A percentile compares a stretch with the other conserved stretches of the same genome.
Conservation (phyloP, 2,113 vertebrate genomes). For the Sarotherodon lohbergeri region DNA sequence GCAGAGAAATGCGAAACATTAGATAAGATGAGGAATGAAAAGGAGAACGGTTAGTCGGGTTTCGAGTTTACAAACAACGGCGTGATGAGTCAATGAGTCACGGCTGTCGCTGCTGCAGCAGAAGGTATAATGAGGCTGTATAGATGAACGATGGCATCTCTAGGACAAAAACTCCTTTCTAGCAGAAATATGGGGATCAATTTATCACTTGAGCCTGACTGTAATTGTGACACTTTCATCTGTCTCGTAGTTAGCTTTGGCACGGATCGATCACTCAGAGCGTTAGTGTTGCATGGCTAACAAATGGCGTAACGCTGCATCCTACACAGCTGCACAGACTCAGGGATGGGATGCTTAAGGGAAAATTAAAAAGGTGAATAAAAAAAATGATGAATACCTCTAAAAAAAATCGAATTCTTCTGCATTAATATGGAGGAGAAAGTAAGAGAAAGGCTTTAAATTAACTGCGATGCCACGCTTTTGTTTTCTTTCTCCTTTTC, state of each 20-base stretch:
- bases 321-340: slow-evolving; percentile 17
- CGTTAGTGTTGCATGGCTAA: slow-evolving; percentile 50
- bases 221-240: slow-evolving; percentile 68
- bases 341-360: slow-evolving; percentile 22
- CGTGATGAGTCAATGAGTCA: slow-evolving; percentile 63
- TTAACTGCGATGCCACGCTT: neutral
- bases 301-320: slow-evolving; percentile 41
- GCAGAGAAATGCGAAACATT: slow-evolving; percentile 26
- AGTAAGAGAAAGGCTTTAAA: slow-evolving; percentile 24
- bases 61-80: slow-evolving; percentile 57
- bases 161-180: slow-evolving; percentile 45
- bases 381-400: slow-evolving; percentile 10
- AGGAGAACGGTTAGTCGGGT: slow-evolving; percentile 34
- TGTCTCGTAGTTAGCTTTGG: slow-evolving; percentile 64
- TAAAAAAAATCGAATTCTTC: neutral
- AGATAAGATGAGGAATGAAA: slow-evolving; percentile 47
- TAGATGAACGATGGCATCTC: slow-evolving; percentile 52
- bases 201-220: slow-evolving; percentile 59
- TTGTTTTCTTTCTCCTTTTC: slow-evolving; percentile 17
- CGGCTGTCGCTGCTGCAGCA: slow-evolving; percentile 24
- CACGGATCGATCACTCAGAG: slow-evolving; percentile 59
- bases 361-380: slow-evolving; percentile 51
- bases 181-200: slow-evolving; percentile 44
- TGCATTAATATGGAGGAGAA: slow-evolving; percentile 20
- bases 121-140: slow-evolving; percentile 56